These are phyloP conservation scores for Semicossyphus pulcher DNA, from an alignment of 2,113 vertebrate species.

Conservation along the genomic window DNA sequence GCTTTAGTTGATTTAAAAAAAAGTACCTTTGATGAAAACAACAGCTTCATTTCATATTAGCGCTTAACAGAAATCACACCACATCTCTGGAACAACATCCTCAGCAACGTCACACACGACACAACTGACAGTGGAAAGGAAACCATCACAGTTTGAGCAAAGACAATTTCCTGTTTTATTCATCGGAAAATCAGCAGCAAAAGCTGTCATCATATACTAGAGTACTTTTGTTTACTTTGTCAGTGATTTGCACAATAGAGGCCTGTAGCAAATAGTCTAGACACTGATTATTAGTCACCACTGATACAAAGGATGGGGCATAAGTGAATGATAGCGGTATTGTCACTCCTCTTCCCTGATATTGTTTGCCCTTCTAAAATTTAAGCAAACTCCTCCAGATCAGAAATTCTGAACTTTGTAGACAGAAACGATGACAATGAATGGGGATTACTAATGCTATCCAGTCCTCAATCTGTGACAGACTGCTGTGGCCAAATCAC, in stretches of 20 bases:
- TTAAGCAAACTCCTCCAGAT: background rate
- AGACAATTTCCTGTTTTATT: constrained; percentile 20
- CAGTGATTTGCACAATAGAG: constrained; percentile 4
- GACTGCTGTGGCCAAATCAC: background rate
- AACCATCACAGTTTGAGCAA: constrained; percentile 12
- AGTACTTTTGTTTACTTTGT: constrained; percentile 10
- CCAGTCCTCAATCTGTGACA: background rate
- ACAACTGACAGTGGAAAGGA: background rate
- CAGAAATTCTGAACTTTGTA: background rate
- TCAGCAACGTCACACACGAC: background rate
- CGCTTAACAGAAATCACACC: background rate
- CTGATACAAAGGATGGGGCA: constrained; percentile 18
- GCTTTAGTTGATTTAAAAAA: background rate
- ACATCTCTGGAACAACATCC: background rate
- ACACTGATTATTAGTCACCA: constrained; percentile 23
- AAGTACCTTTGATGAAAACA: background rate
- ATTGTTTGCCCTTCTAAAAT: background rate
- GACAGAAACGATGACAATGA: background rate
- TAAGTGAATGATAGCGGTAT: background rate
- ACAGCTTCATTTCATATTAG: background rate
- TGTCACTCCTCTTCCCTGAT: constrained; percentile 3
- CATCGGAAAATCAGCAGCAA: constrained; percentile 11
- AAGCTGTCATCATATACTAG: background rate
- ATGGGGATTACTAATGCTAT: background rate
- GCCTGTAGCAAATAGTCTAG: background rate